These are phyloP conservation scores for Sylvicapra grimmia DNA, from an alignment of 2,113 vertebrate genomes.

Conservation along the genomic window DNA sequence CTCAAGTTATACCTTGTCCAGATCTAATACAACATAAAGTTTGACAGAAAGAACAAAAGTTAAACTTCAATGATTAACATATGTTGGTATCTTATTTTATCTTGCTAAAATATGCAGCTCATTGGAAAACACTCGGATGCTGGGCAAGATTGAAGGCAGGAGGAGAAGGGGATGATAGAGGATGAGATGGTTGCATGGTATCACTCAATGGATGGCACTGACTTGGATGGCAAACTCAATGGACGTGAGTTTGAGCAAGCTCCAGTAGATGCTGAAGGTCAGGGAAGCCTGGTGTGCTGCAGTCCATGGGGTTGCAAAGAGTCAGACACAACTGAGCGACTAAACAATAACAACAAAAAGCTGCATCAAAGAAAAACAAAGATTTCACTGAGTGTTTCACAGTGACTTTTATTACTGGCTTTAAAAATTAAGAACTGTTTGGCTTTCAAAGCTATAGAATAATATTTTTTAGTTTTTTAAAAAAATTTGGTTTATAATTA, in stretches of 20 bases:
- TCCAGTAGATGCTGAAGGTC: background rate
- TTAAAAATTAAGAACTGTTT: background rate
- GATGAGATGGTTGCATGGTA: background rate
- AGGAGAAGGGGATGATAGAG: background rate
- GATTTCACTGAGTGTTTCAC: background rate
- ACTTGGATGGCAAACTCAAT: background rate
- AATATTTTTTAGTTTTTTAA: background rate
- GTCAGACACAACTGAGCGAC: background rate
- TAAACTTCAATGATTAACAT: background rate
- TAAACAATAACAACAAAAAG: background rate
- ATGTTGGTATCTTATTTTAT: background rate
- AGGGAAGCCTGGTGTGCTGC: too few species aligned
- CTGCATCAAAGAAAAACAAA: background rate
- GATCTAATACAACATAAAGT: background rate
- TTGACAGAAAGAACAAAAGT: background rate
- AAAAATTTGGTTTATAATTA: background rate
- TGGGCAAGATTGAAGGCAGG: background rate
- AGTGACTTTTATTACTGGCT: background rate
- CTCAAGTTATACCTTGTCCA: background rate
- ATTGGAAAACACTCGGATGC: background rate
- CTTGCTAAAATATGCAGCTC: background rate
- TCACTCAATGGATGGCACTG: background rate
- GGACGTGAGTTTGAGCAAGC: background rate
- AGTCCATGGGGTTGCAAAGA: too few species aligned
- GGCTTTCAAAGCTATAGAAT: background rate